A percentile compares a stretch with the other conserved stretches of the same genome.
Conservation (phyloP, 2,888 invertebrate genomes). For the Stenolophus ochropezus region DNA sequence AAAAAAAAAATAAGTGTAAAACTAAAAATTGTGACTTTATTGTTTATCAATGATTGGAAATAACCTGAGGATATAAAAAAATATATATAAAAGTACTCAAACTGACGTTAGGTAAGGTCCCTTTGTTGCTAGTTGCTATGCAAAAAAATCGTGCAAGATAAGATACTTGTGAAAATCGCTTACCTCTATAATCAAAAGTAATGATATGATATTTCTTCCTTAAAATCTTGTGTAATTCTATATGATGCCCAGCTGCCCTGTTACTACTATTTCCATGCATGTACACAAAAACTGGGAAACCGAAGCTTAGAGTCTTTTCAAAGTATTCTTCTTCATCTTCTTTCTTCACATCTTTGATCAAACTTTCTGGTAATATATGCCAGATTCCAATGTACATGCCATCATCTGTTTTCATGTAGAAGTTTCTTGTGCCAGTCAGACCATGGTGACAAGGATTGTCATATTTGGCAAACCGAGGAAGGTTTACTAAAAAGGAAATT, state of each 20-base stretch:
- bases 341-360: slow-evolving; percentile 72
- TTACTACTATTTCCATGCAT: slow-evolving; percentile 86
- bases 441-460: slow-evolving; percentile 75
- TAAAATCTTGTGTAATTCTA: slow-evolving; percentile 84
- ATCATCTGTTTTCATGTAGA: slow-evolving; percentile 77
- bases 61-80: no score
- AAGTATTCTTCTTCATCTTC: slow-evolving; percentile 72
- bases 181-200: slow-evolving; percentile 89
- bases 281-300: slow-evolving; percentile 78
- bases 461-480: slow-evolving; percentile 15
- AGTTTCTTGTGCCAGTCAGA: slow-evolving; percentile 79
- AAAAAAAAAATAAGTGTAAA: no score
- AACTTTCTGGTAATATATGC: slow-evolving; percentile 84
- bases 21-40: no score
- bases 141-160: no score
- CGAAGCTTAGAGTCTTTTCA: slow-evolving; percentile 74
- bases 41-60: no score
- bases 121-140: no score
- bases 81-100: no score
- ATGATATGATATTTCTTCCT: slow-evolving; percentile 84
- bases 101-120: no score
- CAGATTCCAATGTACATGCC: slow-evolving; percentile 77
- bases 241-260: slow-evolving; percentile 82
- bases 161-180: no score
- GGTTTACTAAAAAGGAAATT: slow-evolving; percentile 36